Evolutionary conservation across 2,113 vertebrate genomes (phyloP), one percentile per base, ranked within the genome.

Genomic region (Thalassarche chlororhynchos): DNA sequence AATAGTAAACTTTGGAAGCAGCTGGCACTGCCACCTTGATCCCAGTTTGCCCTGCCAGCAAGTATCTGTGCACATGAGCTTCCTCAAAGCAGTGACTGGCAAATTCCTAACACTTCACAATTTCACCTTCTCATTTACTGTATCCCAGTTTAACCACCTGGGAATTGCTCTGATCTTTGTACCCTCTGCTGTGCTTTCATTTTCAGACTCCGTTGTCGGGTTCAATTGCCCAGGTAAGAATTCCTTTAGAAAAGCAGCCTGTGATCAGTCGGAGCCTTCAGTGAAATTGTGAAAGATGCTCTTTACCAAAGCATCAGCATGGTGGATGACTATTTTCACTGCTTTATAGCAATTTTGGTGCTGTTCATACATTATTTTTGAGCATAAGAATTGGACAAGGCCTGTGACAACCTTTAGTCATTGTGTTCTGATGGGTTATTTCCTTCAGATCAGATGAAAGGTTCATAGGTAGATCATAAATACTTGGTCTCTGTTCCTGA

Each of bases 401-500:
- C 46, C 68, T 10, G 4, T 44, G 55, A 40, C 12, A 89, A 74
- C 57, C 76, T 95, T 97, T 95, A 74, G 13, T 84, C 85, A 26
- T 57, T 44, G 38, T 81, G 14, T 80, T 87, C 42, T 66, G 47
- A 64, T 86, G 58, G 31, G 34, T 84, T 95, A 68, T 72, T 95
- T 88, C 84, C 84, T 97, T 68, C 75, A 94, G 36, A 72, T 92
- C 34, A 79, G 87, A 57, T 49, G 87, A 85, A 91, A 89, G 24
- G 96, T 97, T 97, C 91, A 81, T 72, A 93, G 88, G 93, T 89
- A 82, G 76, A 88, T 95, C 97, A 93, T 97, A 98, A 98, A 98
- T 93, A 91, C 94, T 91, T 86, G 42, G 57, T 90, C 85, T 93
- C 70, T 86, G 89, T 93, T 95, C 84, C 89, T 90, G 75, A 87